A percentile compares a stretch with the other conserved stretches of the same genome.
Evolutionary conservation across 2,113 vertebrate species (phyloP).

Genomic region (Nothoprocta pentlandii): DNA sequence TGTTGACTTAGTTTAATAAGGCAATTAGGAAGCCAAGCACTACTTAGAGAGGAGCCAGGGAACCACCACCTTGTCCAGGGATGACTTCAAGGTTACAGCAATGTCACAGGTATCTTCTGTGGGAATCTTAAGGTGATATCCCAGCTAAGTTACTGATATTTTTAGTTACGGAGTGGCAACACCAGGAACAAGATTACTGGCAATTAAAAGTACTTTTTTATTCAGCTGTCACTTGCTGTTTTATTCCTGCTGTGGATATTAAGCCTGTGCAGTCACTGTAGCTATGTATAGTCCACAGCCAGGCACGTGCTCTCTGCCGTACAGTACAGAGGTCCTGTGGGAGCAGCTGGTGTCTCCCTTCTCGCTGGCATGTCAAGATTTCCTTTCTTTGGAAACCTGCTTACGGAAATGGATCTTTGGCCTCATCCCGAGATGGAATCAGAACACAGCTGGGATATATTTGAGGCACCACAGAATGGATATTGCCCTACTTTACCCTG

Average conservation of each 20-base stretch:
- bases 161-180: background rate
- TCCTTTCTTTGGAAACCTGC: background rate
- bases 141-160: background rate
- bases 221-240: background rate
- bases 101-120: background rate
- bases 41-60: background rate
- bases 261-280: fast-evolving
- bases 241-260: background rate
- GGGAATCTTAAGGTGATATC: background rate
- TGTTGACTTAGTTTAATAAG: background rate
- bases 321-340: background rate
- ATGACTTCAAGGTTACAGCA: conserved; percentile 31
- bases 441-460: background rate
- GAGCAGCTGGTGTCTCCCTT: background rate
- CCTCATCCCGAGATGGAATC: background rate
- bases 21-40: conserved; percentile 5
- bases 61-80: background rate
- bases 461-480: fast-evolving
- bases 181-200: background rate
- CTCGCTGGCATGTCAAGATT: background rate
- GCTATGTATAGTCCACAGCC: background rate
- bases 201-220: background rate
- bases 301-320: background rate
- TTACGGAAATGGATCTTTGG: background rate
- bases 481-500: background rate